Base-by-base conservation (phyloP, 53 echinoderm and acorn worm genomes). In the Temnopleurus reevesii region DNA sequence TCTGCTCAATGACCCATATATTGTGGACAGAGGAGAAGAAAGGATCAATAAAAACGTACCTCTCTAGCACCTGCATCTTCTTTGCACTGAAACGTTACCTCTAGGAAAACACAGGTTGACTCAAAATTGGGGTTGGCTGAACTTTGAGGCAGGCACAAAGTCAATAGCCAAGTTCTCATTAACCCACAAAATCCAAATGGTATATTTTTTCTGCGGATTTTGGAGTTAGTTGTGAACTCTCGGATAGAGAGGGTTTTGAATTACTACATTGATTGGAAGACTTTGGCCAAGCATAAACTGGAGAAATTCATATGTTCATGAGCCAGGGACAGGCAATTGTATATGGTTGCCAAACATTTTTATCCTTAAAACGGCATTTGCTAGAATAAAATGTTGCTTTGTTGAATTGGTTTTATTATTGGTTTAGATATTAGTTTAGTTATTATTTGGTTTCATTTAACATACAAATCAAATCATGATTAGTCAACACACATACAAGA, bases 31-130 rank as follows among this genome's bases (percentile, higher is more conserved):
- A n/a, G 71, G 5, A 66, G 71, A 21, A 66, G 36, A 41, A 38
- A 2, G 36, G 41, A 66, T 66, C 71, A 13, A 66, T 66, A 12
- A 23, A 41, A 21, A 4, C n/a, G 35, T 36, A 6, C 41, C 41
- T 41, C 36, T 41, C 71, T 66, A 5, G 71, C 71, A 66, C 71
- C 71, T 66, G 71, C 71, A 12, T 66, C 71, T n/a, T n/a, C n/a
- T 66, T 66, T 38, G 38, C 71, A 38, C 8, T 66, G 71, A 19
- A 66, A 66, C 41, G 71, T 21, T 38, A 66, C 71, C 71, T 41
- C 41, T 66, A 66, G 71, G 71, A 66, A 66, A 66, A 66, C 71
- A 66, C 71, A 38, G 71, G 71, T 66, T 33, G 41, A 66, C 71
- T 66, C 26, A 66, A 66, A 30, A 41, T 2, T 3, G 38, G 71